These are phyloP conservation scores for Aurelia coerulea DNA, from an alignment of 30 jellyfish, hydroid and myxozoan species.

Conservation along the genomic window DNA sequence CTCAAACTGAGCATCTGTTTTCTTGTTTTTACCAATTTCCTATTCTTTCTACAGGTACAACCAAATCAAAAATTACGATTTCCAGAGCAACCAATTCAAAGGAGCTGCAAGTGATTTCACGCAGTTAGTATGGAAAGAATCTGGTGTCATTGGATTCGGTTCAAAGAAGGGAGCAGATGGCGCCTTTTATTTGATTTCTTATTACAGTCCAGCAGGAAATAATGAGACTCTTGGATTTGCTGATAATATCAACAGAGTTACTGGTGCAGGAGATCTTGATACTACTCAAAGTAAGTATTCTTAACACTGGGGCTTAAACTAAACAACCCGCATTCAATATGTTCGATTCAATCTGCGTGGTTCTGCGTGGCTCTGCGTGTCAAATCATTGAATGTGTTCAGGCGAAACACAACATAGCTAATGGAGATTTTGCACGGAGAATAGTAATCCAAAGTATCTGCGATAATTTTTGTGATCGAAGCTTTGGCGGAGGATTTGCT, in stretches of 20 bases:
- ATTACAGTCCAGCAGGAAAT: constrained; percentile 96
- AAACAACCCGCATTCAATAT: too few species aligned
- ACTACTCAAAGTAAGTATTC: constrained; percentile 54
- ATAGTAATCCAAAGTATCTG: too few species aligned
- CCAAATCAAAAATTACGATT: constrained; percentile 95
- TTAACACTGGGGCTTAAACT: too few species aligned
- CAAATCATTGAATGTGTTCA: too few species aligned
- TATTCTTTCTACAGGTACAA: constrained; percentile 73
- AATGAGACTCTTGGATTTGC: constrained; percentile 84
- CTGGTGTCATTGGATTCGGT: constrained; percentile 96
- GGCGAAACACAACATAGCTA: too few species aligned
- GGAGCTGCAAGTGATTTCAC: constrained; percentile 96
- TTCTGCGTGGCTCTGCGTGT: too few species aligned
- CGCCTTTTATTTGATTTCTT: constrained; percentile 75
- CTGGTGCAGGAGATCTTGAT: constrained; percentile 98
- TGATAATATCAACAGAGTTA: constrained; percentile 93
- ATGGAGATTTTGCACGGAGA: too few species aligned
- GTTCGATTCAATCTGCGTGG: too few species aligned
- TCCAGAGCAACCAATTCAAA: constrained; percentile 88
- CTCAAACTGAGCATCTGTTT: too few species aligned
- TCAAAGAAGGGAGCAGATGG: constrained; percentile 83
- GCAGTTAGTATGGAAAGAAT: constrained; percentile 96
- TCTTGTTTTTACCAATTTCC: too few species aligned
- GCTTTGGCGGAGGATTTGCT: too few species aligned
- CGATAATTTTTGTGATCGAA: too few species aligned